phyloP scores from a whole-genome alignment of 2,888 invertebrate genomes.

The Diploptera punctata region DNA sequence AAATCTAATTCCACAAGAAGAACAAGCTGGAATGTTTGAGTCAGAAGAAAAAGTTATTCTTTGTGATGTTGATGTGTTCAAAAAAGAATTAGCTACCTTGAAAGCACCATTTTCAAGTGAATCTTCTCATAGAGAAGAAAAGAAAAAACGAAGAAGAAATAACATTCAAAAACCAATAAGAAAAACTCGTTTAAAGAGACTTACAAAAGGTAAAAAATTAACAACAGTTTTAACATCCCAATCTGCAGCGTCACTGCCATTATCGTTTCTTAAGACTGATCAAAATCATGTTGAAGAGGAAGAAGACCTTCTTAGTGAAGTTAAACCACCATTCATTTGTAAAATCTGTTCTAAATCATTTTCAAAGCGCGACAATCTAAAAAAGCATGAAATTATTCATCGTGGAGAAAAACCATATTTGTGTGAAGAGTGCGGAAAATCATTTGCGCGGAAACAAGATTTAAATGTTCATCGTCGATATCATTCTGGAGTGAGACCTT shows the following conservation, averaged over 20 bases:
- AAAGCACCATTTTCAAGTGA: background rate
- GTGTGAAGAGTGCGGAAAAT: slow-evolving; percentile 58
- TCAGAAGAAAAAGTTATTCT: slow-evolving; percentile 26
- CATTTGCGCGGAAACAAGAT: slow-evolving; percentile 53
- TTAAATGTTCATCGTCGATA: slow-evolving; percentile 45
- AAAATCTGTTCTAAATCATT: slow-evolving; percentile 30
- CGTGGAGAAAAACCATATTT: slow-evolving; percentile 54
- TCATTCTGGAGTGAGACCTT: slow-evolving; percentile 44
- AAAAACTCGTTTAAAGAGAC: slow-evolving; percentile 5
- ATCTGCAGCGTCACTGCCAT: background rate
- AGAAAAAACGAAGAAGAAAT: slow-evolving; percentile 3
- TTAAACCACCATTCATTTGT: slow-evolving; percentile 25
- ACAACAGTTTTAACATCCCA: background rate
- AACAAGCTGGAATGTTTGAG: background rate
- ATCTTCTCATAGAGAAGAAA: slow-evolving; percentile 14
- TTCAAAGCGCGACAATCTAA: slow-evolving; percentile 33
- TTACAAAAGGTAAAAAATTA: background rate
- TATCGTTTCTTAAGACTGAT: background rate
- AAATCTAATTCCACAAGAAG: background rate
- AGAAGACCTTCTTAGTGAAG: background rate
- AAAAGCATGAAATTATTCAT: slow-evolving; percentile 35
- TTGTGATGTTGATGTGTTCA: slow-evolving; percentile 3
- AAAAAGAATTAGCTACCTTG: background rate
- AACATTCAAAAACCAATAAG: background rate
- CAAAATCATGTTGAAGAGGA: background rate